A percentile compares a stretch with the other conserved stretches of the same genome.
phyloP scores from a whole-genome alignment of 1,140 invertebrate species.

The Drosophila ironensis region DNA sequence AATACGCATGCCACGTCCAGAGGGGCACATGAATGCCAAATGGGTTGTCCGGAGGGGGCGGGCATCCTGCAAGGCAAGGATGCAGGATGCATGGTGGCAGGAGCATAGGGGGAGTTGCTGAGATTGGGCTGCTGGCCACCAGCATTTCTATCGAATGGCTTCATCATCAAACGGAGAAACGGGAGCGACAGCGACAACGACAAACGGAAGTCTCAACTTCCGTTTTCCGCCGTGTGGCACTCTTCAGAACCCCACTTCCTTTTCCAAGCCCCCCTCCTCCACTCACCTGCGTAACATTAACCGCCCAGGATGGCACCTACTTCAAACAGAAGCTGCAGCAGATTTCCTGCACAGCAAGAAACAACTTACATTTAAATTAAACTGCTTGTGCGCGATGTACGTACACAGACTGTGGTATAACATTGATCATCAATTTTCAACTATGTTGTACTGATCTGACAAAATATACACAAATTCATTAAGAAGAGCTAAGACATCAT shows the following conservation, averaged over 20 bases:
- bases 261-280: not conserved
- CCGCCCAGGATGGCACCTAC: not conserved
- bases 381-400: no score
- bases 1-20: conserved; percentile 74
- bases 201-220: conserved; percentile 72
- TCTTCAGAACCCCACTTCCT: not conserved
- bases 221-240: conserved; percentile 39
- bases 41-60: conserved; percentile 7
- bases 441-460: no score
- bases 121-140: conserved; percentile 22
- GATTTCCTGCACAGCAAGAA: not conserved
- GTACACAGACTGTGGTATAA: no score
- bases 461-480: no score
- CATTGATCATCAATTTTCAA: not conserved
- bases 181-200: conserved; percentile 22
- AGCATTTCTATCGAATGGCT: conserved; percentile 76
- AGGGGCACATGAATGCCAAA: conserved; percentile 60
- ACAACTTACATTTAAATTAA: no score
- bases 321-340: not conserved
- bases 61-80: no score
- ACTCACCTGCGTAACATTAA: conserved; percentile 45
- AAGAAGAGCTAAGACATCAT: no score
- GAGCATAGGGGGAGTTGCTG: not conserved
- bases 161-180: conserved; percentile 49
- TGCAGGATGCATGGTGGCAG: not conserved